These are phyloP conservation scores for Stenichneumon culpator DNA, from an alignment of 2,888 invertebrate species.

Conservation along the genomic window DNA sequence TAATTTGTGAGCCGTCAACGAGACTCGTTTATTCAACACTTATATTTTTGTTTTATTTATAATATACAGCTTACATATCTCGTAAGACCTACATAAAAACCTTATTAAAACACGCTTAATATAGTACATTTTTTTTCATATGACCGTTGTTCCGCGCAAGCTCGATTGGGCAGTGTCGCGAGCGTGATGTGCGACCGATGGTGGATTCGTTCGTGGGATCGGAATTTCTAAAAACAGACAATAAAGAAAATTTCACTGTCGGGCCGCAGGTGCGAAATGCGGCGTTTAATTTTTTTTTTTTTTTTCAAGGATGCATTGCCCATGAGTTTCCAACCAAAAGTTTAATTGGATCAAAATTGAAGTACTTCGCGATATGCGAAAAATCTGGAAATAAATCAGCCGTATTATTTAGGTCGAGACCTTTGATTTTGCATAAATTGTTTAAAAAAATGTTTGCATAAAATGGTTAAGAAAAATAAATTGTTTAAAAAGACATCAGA, in stretches of 20 bases:
- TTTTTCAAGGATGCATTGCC: neutral
- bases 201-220: constrained; percentile 49
- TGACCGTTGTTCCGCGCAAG: constrained; percentile 49
- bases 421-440: neutral
- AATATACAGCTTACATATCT: constrained; percentile 80
- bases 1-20: constrained; percentile 74
- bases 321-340: no score
- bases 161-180: constrained; percentile 61
- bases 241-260: constrained; percentile 13
- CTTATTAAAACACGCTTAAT: constrained; percentile 83
- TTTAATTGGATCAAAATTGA: no score
- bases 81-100: constrained; percentile 83
- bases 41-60: constrained; percentile 75
- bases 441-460: no score
- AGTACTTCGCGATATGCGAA: no score
- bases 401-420: no score
- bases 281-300: neutral
- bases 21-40: constrained; percentile 82
- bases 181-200: constrained; percentile 43
- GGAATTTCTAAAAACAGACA: constrained; percentile 59
- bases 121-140: constrained; percentile 63
- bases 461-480: no score
- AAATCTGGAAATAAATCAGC: no score
- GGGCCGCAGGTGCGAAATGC: no score
- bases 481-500: neutral